Base-by-base conservation (phyloP, 2,888 invertebrate species). In the Noctua pronuba region DNA sequence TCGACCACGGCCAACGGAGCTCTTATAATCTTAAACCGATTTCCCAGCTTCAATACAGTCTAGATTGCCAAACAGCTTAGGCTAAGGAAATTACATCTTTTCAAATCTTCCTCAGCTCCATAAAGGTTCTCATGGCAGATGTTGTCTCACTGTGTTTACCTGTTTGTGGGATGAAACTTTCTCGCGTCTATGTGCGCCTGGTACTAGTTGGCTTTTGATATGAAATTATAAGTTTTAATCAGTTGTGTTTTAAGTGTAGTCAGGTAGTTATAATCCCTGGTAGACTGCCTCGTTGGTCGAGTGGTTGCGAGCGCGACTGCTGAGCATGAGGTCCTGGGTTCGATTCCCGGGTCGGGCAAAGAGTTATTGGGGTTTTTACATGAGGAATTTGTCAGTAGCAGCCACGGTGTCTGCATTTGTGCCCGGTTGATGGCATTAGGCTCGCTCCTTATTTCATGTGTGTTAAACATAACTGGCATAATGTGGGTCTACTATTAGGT, bases 51-150 rank as follows among this genome's bases (percentile, higher is more conserved):
- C 76, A 81, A 85, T 75, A 81, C 64, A 18, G 58, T 68, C 75
- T 82, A 75, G 82, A 82, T 82, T 71, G 71, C 67, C 68, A 85
- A 75, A 82, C 85, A 75, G 85, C 70, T 85, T 82, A 84, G 69
- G 58, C 41, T 81, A 75, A 81, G 70, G 71, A 81, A 75, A 85
- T 82, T 75, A 85, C 70, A 64, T 68, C 44, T 64, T 84, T 73
- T 46, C 81, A 60, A 82, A 74, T 65, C 58, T 60, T 44, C 44
- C 64, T 24, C 49, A 35, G 75, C 71, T 85, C 71, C 68, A 72
- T 71, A 73, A 71, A 77, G 77, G 66, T 73, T 66, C 38, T 70
- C 76, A 13, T 60, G 28, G 58, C 67, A 60, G 58, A 84, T 68
- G 62, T 84, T 85, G 67, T 65, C 73, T 66, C 60, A 76, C 60